Conservation (phyloP, 2,797 vertebrate species). For the Ispidina lecontei region DNA sequence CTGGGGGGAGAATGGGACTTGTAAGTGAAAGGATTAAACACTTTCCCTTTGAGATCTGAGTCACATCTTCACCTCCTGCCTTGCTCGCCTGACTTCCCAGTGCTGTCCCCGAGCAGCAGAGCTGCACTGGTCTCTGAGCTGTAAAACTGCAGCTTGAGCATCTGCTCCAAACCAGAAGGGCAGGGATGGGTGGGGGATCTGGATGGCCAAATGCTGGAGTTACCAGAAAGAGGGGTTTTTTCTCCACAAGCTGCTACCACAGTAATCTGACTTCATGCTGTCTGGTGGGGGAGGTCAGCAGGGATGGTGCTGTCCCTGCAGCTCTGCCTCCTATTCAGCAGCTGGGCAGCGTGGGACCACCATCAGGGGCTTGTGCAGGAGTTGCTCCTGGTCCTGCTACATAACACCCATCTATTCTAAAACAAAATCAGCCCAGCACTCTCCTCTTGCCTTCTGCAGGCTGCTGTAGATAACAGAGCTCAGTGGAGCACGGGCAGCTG, state of each 20-base stretch:
- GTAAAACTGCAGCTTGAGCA: background rate
- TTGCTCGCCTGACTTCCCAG: background rate
- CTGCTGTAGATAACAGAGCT: background rate
- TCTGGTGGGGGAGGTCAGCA: background rate
- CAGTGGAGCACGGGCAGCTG: rapidly evolving
- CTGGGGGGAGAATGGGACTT: background rate
- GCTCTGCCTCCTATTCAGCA: background rate
- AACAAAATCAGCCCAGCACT: background rate
- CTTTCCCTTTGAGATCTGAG: background rate
- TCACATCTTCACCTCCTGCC: background rate
- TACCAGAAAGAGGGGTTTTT: background rate
- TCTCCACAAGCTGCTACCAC: background rate
- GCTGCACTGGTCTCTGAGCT: background rate
- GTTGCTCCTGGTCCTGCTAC: background rate
- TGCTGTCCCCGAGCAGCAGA: background rate
- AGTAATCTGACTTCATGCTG: background rate
- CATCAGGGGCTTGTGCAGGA: background rate
- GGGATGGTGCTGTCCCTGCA: rapidly evolving
- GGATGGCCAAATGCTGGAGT: background rate
- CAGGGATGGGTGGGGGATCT: rapidly evolving
- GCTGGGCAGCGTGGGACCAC: rapidly evolving
- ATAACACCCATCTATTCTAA: background rate
- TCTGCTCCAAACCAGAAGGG: background rate
- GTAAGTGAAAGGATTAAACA: background rate
- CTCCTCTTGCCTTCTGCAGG: rapidly evolving